A percentile compares a stretch with the other conserved stretches of the same genome.
Evolutionary conservation across 2,113 vertebrate species (phyloP).

Genomic region (Zapornia atra): DNA sequence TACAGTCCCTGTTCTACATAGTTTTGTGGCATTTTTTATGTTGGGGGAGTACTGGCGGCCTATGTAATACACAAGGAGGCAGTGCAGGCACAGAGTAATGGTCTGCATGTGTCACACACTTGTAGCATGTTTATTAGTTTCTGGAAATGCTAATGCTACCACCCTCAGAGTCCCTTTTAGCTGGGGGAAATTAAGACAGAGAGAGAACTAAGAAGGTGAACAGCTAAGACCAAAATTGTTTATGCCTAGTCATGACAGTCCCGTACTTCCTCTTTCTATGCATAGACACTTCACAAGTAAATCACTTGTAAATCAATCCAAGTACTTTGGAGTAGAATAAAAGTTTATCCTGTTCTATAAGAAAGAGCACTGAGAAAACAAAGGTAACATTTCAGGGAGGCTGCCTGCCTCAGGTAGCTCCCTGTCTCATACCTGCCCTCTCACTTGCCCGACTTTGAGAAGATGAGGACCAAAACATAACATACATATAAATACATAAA

Average conservation of each 20-base stretch:
- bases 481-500: not conserved
- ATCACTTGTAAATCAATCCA: not conserved
- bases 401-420: not conserved
- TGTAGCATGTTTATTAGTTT: constrained; percentile 1
- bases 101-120: not conserved
- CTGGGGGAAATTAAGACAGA: not conserved
- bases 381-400: not conserved
- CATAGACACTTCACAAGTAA: not conserved
- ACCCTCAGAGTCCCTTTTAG: not conserved
- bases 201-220: not conserved
- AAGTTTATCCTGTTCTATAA: not conserved
- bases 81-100: constrained; percentile 58
- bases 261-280: not conserved
- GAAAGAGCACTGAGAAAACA: not conserved
- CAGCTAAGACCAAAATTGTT: not conserved
- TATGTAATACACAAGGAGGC: constrained; percentile 53
- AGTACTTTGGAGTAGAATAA: not conserved
- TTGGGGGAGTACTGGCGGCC: constrained; percentile 11
- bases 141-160: not conserved
- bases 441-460: not conserved
- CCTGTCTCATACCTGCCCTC: not conserved
- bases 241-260: not conserved
- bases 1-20: not conserved
- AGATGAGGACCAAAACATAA: not conserved
- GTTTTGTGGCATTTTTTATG: not conserved